Evolutionary conservation across 2,888 invertebrate genomes (phyloP), one percentile per base, ranked within the genome.

Genomic region (Frankliniella fusca): DNA sequence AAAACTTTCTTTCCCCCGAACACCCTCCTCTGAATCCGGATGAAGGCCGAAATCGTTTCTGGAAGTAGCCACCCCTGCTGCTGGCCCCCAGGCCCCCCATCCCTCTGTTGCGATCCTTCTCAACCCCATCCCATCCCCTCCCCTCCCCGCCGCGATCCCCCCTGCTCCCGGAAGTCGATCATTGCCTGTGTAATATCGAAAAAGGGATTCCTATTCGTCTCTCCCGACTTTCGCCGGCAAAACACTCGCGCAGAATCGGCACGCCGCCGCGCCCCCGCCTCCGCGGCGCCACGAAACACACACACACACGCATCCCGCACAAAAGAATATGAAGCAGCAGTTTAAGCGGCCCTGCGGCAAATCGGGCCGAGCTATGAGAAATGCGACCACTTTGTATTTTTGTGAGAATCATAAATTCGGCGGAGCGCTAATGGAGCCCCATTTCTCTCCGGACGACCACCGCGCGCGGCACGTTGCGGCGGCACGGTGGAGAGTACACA

Each of bases 1-100:
- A 76, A 76, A 76, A 76, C 27, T 76, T 76, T 76, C 70, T 76
- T 76, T 76, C 27, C 70, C 8, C 12, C 70, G 70, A 76, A 76
- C 70, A 76, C 27, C 23, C 70, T 76, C 61, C 38, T 5, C 70
- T 76, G 70, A 76, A 76, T 76, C 70, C 70, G 70, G 70, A 76
- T 76, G 70, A 27, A 76, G 70, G 70, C 12, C 23, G 70, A 23
- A 23, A 76, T 76, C 70, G 70, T 27, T 76, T 76, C 27, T 23
- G 70, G 70, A 76, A 76, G 70, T 23, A 23, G 70, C 11, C 1
- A 15, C 54, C 15, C 38, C 38, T 38, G 38, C 38, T 1, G 54
- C 15, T 54, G 54, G 54, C 54, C 54, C 15, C 20, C 7, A 3
- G 10, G 54, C 7, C 20, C 15, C 61, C 15, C 61, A n/a, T 11